These are phyloP conservation scores for Agrochola macilenta DNA, from an alignment of 2,888 invertebrate genomes.

Conservation along the genomic window DNA sequence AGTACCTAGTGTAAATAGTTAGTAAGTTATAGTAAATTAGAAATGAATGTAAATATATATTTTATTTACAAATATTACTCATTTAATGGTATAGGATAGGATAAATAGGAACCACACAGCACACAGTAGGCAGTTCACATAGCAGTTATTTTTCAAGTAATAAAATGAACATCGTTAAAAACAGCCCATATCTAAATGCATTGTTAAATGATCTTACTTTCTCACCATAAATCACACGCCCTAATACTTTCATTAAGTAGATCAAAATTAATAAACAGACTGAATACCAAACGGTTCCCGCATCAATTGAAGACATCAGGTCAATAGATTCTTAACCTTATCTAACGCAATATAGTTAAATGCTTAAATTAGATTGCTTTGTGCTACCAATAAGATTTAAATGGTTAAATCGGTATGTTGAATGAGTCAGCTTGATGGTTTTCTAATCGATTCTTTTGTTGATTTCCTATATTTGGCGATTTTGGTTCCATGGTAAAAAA, in stretches of 20 bases:
- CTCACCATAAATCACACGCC: conserved; percentile 46
- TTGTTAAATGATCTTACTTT: neutral
- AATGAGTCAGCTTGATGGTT: conserved; percentile 67
- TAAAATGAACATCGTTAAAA: neutral
- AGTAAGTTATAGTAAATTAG: too few relatives aligned
- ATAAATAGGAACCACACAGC: neutral
- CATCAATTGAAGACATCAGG: conserved; percentile 73
- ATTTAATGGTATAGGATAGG: too few relatives aligned
- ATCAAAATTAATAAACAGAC: conserved; percentile 49
- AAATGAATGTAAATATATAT: too few relatives aligned
- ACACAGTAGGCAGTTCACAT: neutral
- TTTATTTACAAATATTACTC: too few relatives aligned
- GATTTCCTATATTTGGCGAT: conserved; percentile 10
- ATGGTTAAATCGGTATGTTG: conserved; percentile 45
- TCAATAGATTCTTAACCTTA: conserved; percentile 83
- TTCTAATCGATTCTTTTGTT: conserved; percentile 24
- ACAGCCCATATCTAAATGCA: neutral
- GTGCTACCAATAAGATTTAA: conserved; percentile 64
- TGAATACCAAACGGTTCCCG: conserved; percentile 68
- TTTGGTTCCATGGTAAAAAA: neutral
- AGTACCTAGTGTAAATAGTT: too few relatives aligned
- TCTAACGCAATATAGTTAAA: conserved; percentile 73
- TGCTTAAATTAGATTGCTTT: conserved; percentile 82
- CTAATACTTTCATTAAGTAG: conserved; percentile 23
- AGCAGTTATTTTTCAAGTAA: too few relatives aligned